Conservation (phyloP, 2,113 vertebrate genomes). For the Eublepharis macularius region DNA sequence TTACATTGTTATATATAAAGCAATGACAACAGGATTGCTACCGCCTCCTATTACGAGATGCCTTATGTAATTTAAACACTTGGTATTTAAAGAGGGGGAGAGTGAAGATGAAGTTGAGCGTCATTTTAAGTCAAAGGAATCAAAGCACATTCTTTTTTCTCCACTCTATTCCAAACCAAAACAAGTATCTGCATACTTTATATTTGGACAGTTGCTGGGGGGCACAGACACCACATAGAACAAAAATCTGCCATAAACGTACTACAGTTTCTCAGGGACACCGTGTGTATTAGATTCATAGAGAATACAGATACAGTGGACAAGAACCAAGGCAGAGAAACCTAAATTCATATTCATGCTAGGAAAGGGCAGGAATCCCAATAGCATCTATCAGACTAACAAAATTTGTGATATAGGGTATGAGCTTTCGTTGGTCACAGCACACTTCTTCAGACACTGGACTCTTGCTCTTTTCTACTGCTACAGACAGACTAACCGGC, state of each 20-base stretch:
- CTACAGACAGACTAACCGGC: too few species aligned
- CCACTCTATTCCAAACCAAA: conserved; percentile 19
- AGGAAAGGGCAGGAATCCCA: too few species aligned
- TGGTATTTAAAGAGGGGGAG: neutral
- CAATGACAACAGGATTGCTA: neutral
- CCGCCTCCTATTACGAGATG: neutral
- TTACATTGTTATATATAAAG: neutral
- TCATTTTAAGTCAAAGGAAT: neutral
- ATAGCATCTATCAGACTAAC: too few species aligned
- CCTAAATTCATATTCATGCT: conserved; percentile 28
- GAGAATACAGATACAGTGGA: neutral
- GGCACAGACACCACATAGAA: conserved; percentile 23
- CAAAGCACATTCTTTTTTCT: neutral
- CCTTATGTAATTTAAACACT: neutral
- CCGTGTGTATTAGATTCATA: conserved; percentile 19
- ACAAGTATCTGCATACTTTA: conserved; percentile 29
- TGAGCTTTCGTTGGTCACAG: too few species aligned
- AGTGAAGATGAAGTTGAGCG: neutral
- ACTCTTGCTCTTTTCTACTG: too few species aligned
- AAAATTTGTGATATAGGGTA: too few species aligned
- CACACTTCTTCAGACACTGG: too few species aligned
- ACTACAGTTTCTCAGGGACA: conserved; percentile 3
- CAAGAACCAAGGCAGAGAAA: neutral
- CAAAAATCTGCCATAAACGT: conserved; percentile 30
- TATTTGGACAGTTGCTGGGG: conserved; percentile 29